phyloP scores from a whole-genome alignment of 1,140 invertebrate genomes.

The Euwallacea similis region DNA sequence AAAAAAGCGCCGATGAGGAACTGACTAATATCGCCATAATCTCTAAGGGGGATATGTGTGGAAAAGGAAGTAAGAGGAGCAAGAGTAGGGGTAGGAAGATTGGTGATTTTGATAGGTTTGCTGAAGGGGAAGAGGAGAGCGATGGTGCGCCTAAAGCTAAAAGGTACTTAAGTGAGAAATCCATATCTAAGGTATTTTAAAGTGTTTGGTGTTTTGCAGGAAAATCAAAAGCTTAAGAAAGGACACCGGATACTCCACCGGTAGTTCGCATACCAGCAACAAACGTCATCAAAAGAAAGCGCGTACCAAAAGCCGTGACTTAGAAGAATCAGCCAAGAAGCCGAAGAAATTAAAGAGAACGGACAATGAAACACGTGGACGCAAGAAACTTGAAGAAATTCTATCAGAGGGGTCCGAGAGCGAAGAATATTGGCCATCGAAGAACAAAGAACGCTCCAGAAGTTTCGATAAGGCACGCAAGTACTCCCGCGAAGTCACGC shows the following conservation, averaged over 20 bases:
- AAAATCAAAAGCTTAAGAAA: slow-evolving; percentile 55
- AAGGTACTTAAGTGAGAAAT: slow-evolving; percentile 23
- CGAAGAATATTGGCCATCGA: slow-evolving; percentile 43
- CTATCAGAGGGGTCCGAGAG: slow-evolving; percentile 45
- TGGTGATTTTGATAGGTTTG: not conserved
- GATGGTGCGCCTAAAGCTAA: slow-evolving; percentile 29
- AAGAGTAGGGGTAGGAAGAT: slow-evolving; percentile 28
- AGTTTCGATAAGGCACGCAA: slow-evolving; percentile 24
- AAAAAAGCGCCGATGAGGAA: slow-evolving; percentile 50
- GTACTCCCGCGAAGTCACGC: slow-evolving; percentile 40
- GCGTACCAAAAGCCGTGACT: slow-evolving; percentile 8
- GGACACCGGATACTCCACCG: slow-evolving; percentile 68
- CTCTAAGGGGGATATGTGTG: slow-evolving; percentile 55
- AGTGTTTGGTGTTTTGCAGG: not conserved
- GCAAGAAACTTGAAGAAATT: slow-evolving; percentile 38
- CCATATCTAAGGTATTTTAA: not conserved
- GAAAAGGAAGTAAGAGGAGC: slow-evolving; percentile 31
- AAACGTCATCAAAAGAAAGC: slow-evolving; percentile 42
- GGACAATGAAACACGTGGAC: slow-evolving; percentile 42
- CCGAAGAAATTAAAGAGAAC: slow-evolving; percentile 44
- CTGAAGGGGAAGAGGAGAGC: slow-evolving; percentile 29
- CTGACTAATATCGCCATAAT: slow-evolving; percentile 62
- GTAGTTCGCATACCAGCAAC: slow-evolving; percentile 60
- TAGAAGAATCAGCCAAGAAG: not conserved
- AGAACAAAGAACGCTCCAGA: slow-evolving; percentile 6